Percentiles rank a stretch among this genome's conserved stretches.
phyloP scores from a whole-genome alignment of 2,888 invertebrate species.

The Keiferia lycopersicella region DNA sequence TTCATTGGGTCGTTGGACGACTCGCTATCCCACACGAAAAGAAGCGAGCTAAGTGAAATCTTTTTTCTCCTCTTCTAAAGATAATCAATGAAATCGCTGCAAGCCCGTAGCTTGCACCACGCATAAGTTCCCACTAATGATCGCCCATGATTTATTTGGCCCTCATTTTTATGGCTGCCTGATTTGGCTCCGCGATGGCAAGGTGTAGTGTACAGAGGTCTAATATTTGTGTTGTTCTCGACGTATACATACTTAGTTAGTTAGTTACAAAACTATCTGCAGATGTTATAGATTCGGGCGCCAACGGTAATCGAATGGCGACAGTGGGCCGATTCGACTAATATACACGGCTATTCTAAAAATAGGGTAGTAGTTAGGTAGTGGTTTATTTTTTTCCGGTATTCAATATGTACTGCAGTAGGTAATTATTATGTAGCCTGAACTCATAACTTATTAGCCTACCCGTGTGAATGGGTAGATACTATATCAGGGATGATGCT shows the following conservation, averaged over 20 bases:
- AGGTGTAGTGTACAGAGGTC: conserved; percentile 55
- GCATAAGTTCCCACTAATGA: conserved; percentile 64
- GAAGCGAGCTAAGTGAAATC: too few species aligned
- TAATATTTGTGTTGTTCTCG: conserved; percentile 21
- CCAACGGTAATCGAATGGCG: conserved; percentile 7
- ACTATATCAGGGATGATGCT: too few species aligned
- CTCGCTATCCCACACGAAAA: too few species aligned
- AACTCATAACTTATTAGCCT: too few species aligned
- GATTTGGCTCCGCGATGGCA: conserved; percentile 52
- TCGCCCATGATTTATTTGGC: conserved; percentile 74
- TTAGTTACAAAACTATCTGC: conserved; percentile 20
- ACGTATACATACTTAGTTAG: conserved; percentile 13
- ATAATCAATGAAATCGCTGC: conserved; percentile 24
- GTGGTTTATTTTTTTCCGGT: too few species aligned
- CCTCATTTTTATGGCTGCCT: conserved; percentile 66
- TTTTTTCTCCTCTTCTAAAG: too few species aligned
- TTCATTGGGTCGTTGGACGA: too few species aligned
- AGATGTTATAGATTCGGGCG: neutral
- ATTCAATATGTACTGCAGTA: too few species aligned
- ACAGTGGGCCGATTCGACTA: neutral
- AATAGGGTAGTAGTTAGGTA: neutral
- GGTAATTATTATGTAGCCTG: too few species aligned
- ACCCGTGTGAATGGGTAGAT: too few species aligned
- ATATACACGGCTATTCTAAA: neutral
- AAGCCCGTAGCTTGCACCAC: conserved; percentile 28